Evolutionary conservation across 2,888 invertebrate genomes (phyloP), one percentile per base, ranked within the genome.

Genomic region (Morpho helenor): DNA sequence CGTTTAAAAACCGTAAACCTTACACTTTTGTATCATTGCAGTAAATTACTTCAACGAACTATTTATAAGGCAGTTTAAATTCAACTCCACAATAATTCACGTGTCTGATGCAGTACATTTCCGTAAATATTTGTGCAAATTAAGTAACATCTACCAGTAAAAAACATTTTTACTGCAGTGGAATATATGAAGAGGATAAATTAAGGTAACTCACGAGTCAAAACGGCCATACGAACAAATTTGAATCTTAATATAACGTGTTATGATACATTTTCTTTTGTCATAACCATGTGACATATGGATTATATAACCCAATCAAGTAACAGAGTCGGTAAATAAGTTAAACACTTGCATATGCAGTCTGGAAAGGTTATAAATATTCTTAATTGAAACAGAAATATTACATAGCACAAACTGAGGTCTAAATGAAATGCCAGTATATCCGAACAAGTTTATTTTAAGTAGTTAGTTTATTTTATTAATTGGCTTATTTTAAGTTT

Each of bases 161-260:
- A 50, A 8, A 16, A 40, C 49, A 50, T 46, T 56, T 42, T 42
- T 41, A 42, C 50, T 50, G 56, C 50, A 50, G 49, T 45, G 49
- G 45, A 56, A 56, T 49, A 49, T 16, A 45, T 50, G 56, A 50
- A 43, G 45, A 50, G 50, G 22, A 31, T 56, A 45, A 56, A 56
- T 56, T 56, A 45, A 56, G 44, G 49, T 31, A 45, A 41, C 8
- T 16, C 9, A 8, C 8, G 9, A 49, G 16, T 49, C 49, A n/a
- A 40, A 49, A 10, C 16, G 40, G 3, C 31, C 2, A 46, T 39
- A 8, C 3, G 46, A 23, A 31, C 31, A n/a, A 49, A 31, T 49
- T 39, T 49, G 6, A 49, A 49, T 40, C 7, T 49, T 40, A 49
- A n/a, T 2, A 2, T 8, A n/a, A 7, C 3, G 40, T 49, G 7